Evolutionary conservation across 2,797 vertebrate genomes (phyloP).

Genomic region (Lepus oiostolus): DNA sequence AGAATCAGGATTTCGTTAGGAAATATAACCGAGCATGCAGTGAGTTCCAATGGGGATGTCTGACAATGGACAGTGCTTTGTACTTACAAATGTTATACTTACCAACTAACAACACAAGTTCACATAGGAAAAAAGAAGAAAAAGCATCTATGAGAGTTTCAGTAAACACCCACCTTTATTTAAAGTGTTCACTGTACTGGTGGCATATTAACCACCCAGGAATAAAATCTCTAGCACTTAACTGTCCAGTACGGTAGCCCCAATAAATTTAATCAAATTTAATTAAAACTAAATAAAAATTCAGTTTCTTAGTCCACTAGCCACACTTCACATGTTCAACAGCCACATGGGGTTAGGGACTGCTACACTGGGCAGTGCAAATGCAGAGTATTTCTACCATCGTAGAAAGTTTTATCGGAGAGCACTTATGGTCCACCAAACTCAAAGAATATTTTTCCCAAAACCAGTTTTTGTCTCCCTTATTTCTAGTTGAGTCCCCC

Average conservation of each 20-base stretch:
- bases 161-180: conserved; percentile 83
- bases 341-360: background rate
- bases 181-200: conserved; percentile 74
- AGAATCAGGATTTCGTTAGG: conserved; percentile 86
- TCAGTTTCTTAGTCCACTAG: background rate
- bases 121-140: conserved; percentile 85
- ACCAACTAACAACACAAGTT: conserved; percentile 88
- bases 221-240: conserved; percentile 60
- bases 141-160: conserved; percentile 88
- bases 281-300: conserved; percentile 59
- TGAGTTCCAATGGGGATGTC: conserved; percentile 86
- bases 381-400: background rate
- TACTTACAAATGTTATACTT: conserved; percentile 87
- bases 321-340: conserved; percentile 44
- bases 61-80: conserved; percentile 85
- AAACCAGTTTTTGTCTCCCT: background rate
- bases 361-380: background rate
- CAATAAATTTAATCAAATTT: conserved; percentile 18
- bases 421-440: conserved; percentile 33
- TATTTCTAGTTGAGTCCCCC: background rate
- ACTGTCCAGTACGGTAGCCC: background rate
- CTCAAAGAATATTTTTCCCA: conserved; percentile 35
- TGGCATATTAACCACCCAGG: conserved; percentile 70
- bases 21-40: conserved; percentile 89
- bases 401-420: background rate